Evolutionary conservation across 2,113 vertebrate genomes (phyloP).

Genomic region (Chaenocephalus aceratus): DNA sequence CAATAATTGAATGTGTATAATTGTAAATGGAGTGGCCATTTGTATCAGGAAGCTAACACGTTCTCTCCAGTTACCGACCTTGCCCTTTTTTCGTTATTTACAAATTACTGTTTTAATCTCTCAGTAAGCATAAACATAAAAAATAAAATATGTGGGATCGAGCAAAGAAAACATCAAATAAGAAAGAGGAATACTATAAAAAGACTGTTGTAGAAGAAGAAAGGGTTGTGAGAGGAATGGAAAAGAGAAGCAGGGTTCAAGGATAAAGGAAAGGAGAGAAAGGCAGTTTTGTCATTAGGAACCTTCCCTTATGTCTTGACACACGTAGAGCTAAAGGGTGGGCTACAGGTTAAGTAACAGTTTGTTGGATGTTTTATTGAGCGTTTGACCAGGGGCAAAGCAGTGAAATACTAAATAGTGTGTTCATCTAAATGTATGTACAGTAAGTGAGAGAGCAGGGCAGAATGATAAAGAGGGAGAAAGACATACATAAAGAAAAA

Average conservation of each 20-base stretch:
- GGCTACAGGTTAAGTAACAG: slow-evolving; percentile 3
- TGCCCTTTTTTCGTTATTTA: slow-evolving; percentile 8
- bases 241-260: neutral
- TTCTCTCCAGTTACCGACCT: slow-evolving; percentile 1
- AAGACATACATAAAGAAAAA: neutral
- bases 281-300: neutral
- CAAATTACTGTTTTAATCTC: neutral
- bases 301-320: neutral
- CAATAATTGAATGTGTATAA: slow-evolving; percentile 43
- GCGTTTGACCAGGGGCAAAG: slow-evolving; percentile 20
- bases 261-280: neutral
- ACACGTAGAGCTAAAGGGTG: neutral
- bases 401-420: slow-evolving; percentile 15
- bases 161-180: neutral
- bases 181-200: too few relatives aligned
- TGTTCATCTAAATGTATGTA: neutral
- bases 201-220: too few relatives aligned
- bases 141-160: neutral
- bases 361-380: slow-evolving; percentile 18
- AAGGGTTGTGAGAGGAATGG: neutral
- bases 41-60: slow-evolving; percentile 26
- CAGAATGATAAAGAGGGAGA: neutral
- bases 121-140: neutral
- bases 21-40: slow-evolving; percentile 20
- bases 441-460: neutral